Evolutionary conservation across 2,113 vertebrate species (phyloP).

Genomic region (Sinocyclocheilus maitianheensis): DNA sequence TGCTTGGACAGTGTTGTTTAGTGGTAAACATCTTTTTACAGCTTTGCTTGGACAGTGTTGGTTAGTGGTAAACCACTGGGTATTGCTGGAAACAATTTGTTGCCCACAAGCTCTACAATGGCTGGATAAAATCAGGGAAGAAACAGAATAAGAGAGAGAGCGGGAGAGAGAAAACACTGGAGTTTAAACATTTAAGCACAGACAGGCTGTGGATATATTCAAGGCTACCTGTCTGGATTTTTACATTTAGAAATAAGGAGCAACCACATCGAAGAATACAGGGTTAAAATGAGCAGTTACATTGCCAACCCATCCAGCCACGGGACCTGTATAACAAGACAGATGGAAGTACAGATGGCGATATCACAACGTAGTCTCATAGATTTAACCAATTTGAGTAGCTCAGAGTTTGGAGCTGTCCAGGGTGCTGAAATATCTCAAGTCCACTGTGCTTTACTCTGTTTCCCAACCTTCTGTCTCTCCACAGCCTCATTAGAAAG

Average conservation of each 20-base stretch:
- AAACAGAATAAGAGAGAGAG: background rate
- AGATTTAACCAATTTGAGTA: constrained; percentile 17
- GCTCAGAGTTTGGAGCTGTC: constrained; percentile 27
- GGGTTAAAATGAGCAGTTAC: background rate
- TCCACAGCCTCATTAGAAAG: background rate
- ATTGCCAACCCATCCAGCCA: background rate
- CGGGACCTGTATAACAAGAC: background rate
- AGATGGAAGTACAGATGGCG: constrained; percentile 35
- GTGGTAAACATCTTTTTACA: constrained; percentile 4
- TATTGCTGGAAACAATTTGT: constrained; percentile 13
- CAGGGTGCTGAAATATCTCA: constrained; percentile 38
- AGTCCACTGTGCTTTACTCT: background rate
- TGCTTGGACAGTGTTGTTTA: background rate
- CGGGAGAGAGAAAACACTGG: background rate
- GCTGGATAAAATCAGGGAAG: constrained; percentile 34
- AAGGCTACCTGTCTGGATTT: constrained; percentile 42
- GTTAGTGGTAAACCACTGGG: constrained; percentile 6
- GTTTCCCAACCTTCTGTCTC: background rate
- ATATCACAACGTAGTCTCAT: constrained; percentile 1
- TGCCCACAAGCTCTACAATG: constrained; percentile 43
- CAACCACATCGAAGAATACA: background rate
- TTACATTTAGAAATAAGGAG: constrained; percentile 16
- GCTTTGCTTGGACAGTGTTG: background rate
- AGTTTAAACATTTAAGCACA: constrained; percentile 15
- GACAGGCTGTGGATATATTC: constrained; percentile 10